A percentile compares a stretch with the other conserved stretches of the same genome.
Evolutionary conservation across 2,113 vertebrate species (phyloP).

Genomic region (Pipa parva): DNA sequence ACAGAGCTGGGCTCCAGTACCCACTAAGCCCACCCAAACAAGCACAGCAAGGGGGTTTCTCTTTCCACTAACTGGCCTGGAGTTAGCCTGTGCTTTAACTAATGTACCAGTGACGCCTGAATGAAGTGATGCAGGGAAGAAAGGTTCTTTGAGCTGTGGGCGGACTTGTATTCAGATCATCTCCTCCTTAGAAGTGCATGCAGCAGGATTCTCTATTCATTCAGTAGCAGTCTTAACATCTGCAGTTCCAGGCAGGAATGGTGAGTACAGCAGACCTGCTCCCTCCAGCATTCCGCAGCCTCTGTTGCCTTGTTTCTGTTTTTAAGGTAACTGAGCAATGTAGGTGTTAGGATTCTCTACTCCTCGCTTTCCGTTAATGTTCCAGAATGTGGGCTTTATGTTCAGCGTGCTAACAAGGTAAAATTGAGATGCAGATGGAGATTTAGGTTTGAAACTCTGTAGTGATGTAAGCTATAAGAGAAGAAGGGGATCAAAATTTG

Average conservation of each 20-base stretch:
- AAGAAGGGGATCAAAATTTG: background rate
- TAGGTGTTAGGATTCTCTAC: too few relatives aligned
- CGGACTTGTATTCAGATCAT: conserved; percentile 35
- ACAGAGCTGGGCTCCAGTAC: background rate
- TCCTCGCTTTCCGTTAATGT: too few relatives aligned
- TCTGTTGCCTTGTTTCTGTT: conserved; percentile 18
- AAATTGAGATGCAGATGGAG: too few relatives aligned
- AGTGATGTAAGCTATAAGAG: background rate
- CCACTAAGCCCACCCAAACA: background rate
- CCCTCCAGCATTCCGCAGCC: background rate
- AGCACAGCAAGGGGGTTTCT: background rate
- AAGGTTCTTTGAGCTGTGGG: conserved; percentile 47
- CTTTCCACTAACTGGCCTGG: conserved; percentile 2
- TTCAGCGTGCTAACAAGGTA: too few relatives aligned
- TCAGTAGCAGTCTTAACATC: conserved; percentile 56
- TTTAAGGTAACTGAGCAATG: too few relatives aligned
- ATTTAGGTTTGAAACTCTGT: background rate
- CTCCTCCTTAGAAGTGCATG: conserved; percentile 49
- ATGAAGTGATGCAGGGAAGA: conserved; percentile 56
- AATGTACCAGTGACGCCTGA: conserved; percentile 62
- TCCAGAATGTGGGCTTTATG: too few relatives aligned
- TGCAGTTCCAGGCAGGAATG: conserved; percentile 50
- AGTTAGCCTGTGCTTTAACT: conserved; percentile 37
- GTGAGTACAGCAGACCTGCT: conserved; percentile 46
- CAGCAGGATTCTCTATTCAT: conserved; percentile 48